phyloP scores from a whole-genome alignment of 23 tunicate genomes.

The Halocynthia aurantium region DNA sequence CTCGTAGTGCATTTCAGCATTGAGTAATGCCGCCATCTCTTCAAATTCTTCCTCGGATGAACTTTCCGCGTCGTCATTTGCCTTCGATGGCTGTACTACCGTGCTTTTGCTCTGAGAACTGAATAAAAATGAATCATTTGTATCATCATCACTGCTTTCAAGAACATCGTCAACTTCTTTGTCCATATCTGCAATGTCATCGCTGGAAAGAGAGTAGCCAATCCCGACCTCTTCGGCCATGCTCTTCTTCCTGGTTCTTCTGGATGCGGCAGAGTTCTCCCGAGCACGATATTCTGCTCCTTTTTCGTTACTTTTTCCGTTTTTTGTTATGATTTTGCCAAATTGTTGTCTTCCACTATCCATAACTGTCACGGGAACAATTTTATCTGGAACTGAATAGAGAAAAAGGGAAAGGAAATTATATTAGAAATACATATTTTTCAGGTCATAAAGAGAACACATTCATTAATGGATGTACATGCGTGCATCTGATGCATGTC shows the following conservation, averaged over 20 bases:
- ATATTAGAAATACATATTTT: too few relatives aligned
- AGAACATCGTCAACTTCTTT: constrained; percentile 73
- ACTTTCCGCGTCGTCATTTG: constrained; percentile 14
- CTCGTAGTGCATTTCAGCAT: constrained; percentile 86
- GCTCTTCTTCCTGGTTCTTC: constrained; percentile 55
- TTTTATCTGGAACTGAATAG: too few relatives aligned
- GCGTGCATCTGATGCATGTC: too few relatives aligned
- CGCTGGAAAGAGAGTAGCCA: constrained; percentile 57
- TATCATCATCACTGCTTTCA: constrained; percentile 56
- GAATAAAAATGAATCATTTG: constrained; percentile 5
- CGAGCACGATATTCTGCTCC: too few relatives aligned
- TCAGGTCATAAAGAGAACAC: too few relatives aligned
- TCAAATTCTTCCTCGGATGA: constrained; percentile 79
- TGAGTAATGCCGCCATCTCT: constrained; percentile 78
- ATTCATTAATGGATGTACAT: too few relatives aligned
- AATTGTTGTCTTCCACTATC: too few relatives aligned
- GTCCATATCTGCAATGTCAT: constrained; percentile 80
- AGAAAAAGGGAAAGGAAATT: too few relatives aligned
- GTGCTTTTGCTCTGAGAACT: not conserved
- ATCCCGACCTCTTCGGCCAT: constrained; percentile 84
- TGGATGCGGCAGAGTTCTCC: not conserved
- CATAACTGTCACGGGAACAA: too few relatives aligned
- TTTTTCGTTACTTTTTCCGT: too few relatives aligned
- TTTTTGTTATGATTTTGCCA: too few relatives aligned
- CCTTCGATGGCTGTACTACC: not conserved